These are phyloP conservation scores for Argyra leucocephala DNA, from an alignment of 2,888 invertebrate genomes.

Conservation along the genomic window DNA sequence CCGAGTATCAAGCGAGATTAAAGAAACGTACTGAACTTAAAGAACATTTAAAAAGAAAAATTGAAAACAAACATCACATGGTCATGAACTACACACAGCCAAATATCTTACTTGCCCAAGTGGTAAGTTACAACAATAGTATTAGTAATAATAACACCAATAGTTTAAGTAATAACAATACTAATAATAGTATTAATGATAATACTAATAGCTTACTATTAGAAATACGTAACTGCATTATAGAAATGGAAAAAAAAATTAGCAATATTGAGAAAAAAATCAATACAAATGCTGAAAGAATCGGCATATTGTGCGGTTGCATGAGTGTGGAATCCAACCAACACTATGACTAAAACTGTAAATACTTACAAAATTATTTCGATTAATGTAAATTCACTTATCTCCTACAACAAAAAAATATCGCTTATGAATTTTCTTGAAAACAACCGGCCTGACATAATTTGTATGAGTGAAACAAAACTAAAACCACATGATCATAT, in stretches of 20 bases:
- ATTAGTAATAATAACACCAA: not conserved
- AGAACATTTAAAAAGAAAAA: not conserved
- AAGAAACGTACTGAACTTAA: not conserved
- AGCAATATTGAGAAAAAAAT: not conserved
- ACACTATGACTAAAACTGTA: not conserved
- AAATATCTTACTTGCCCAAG: not conserved
- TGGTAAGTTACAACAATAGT: not conserved
- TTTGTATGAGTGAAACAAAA: constrained; percentile 13
- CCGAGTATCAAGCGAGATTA: not conserved
- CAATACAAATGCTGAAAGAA: not conserved
- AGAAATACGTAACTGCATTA: not conserved
- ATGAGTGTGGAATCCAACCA: not conserved
- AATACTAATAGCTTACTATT: not conserved
- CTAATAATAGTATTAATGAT: no score
- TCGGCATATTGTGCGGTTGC: not conserved
- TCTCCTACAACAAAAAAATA: not conserved
- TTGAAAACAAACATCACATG: not conserved
- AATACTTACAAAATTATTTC: not conserved
- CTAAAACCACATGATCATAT: not conserved
- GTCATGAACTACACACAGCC: not conserved
- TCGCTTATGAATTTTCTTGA: constrained; percentile 1
- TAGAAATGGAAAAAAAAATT: not conserved
- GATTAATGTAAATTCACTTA: constrained; percentile 7
- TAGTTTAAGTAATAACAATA: not conserved
- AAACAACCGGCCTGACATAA: constrained; percentile 7